Percentiles rank a stretch among this genome's conserved stretches.
Evolutionary conservation across 64 coral and sea anemone species (phyloP).

Genomic region (Montipora capricornis): DNA sequence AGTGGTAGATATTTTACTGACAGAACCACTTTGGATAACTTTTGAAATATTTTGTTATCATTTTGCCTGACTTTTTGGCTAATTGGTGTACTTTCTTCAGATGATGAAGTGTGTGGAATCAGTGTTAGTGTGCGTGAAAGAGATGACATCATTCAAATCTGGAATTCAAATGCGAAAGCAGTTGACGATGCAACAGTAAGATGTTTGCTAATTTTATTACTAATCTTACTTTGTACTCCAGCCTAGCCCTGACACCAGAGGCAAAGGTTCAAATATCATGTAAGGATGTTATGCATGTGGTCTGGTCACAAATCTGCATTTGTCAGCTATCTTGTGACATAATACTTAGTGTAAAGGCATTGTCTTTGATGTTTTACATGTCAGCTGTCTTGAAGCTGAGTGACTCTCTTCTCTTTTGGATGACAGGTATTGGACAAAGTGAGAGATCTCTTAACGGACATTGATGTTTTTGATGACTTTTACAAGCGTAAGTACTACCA

Average conservation of each 20-base stretch:
- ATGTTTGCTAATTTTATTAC: not conserved
- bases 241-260: too few relatives aligned
- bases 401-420: not conserved
- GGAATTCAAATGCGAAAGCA: constrained; percentile 86
- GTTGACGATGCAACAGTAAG: constrained; percentile 74
- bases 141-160: constrained; percentile 97
- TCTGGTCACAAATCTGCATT: too few relatives aligned
- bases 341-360: too few relatives aligned
- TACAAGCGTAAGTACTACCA: constrained; percentile 86
- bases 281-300: too few relatives aligned
- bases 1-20: too few relatives aligned
- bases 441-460: constrained; percentile 62
- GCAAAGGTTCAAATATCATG: too few relatives aligned
- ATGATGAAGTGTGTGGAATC: constrained; percentile 95
- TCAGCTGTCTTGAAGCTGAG: not conserved
- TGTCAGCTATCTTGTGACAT: too few relatives aligned
- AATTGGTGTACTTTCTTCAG: constrained; percentile 3
- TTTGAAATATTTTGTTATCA: too few relatives aligned
- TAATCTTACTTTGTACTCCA: too few relatives aligned
- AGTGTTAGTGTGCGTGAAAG: constrained; percentile 95
- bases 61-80: not conserved
- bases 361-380: not conserved
- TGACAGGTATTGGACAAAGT: constrained; percentile 86
- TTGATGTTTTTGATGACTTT: constrained; percentile 89
- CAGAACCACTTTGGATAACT: too few relatives aligned